Base-by-base conservation (phyloP, 2,797 vertebrate genomes). In the Enteromius unitaeniatus region DNA sequence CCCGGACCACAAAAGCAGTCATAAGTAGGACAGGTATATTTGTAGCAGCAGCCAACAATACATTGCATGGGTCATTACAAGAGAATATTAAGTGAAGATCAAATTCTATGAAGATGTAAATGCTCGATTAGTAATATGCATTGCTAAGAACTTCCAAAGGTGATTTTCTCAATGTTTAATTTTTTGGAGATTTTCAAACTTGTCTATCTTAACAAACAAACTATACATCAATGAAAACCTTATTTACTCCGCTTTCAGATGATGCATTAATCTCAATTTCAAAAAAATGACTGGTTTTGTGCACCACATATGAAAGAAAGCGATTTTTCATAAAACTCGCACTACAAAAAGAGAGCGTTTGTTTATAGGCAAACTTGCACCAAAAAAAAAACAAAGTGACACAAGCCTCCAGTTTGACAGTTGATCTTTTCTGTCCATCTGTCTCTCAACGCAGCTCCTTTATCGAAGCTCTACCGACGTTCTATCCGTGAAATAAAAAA, bases 361-460 rank as follows among this genome's bases (percentile, higher is more conserved):
- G 45, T 14, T 75, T 67, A 45, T 55, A 17, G 28, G 26, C 67
- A 76, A 45, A 45, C 42, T 45, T 45, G 42, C 10, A 45, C 42
- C 42, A 37, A 21, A 51, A 37, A 21, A 51, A 55, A 40, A 15
- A 26, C 19, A 53, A 5, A 45, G 17, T 11, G 37, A 62, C 13
- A 15, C 70, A 21, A 2, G 58, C 4, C 6, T 67, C 31, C 58
- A 67, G 81, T 76, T 40, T 76, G 51, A 83, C 60, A 77, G 31
- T 40, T 75, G 40, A 40, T 28, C 1, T 8, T 76, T 34, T 37
- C 47, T 21, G 42, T 76, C 60, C 4, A 7, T n/a, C 3, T 40
- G 3, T 55, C 19, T 74, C 13, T 64, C 10, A 40, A 40, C 37
- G 7, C 42, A 19, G 13, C 45, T 31, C 53, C 15, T 62, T 15